Percentiles rank a stretch among this genome's conserved stretches.
These are phyloP conservation scores for Rhynchonema sp. DNA, from an alignment of 2,888 invertebrate genomes.

Conservation along the genomic window DNA sequence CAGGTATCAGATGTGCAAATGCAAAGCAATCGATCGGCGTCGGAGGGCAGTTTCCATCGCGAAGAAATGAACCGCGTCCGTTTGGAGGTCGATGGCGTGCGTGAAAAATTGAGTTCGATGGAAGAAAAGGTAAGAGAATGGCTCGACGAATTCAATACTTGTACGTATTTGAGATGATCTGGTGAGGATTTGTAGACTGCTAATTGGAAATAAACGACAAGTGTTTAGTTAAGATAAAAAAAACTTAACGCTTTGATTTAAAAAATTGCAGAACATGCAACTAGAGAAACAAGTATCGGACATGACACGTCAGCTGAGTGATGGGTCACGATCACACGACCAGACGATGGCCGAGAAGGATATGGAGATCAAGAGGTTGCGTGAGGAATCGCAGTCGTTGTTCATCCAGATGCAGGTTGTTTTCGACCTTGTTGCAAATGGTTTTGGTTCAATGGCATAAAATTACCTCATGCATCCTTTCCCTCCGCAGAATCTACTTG, in stretches of 20 bases:
- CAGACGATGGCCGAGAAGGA: constrained; percentile 28
- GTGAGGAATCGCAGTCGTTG: constrained; percentile 17
- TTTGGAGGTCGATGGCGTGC: constrained; percentile 26
- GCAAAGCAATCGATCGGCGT: constrained; percentile 19
- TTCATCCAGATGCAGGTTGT: constrained; percentile 19
- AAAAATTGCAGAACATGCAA: constrained; percentile 30
- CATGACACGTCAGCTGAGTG: constrained; percentile 22
- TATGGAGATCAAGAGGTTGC: constrained; percentile 15
- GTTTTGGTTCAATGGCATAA: background rate
- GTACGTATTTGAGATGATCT: no score
- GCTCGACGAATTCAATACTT: no score
- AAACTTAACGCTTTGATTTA: no score
- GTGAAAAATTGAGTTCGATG: constrained; percentile 28
- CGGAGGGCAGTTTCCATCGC: constrained; percentile 31
- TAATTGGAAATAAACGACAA: no score
- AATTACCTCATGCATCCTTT: background rate
- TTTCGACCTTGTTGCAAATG: background rate
- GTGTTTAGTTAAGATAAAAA: background rate
- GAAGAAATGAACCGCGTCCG: constrained; percentile 33
- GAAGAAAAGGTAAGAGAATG: constrained; percentile 30
- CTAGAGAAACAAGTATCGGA: constrained; percentile 24
- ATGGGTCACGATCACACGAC: constrained; percentile 30
- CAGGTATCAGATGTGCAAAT: constrained; percentile 26
- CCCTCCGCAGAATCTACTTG: constrained; percentile 20
- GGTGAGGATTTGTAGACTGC: background rate